phyloP scores from a whole-genome alignment of 2,113 vertebrate species.

The Ammodytes dubius region DNA sequence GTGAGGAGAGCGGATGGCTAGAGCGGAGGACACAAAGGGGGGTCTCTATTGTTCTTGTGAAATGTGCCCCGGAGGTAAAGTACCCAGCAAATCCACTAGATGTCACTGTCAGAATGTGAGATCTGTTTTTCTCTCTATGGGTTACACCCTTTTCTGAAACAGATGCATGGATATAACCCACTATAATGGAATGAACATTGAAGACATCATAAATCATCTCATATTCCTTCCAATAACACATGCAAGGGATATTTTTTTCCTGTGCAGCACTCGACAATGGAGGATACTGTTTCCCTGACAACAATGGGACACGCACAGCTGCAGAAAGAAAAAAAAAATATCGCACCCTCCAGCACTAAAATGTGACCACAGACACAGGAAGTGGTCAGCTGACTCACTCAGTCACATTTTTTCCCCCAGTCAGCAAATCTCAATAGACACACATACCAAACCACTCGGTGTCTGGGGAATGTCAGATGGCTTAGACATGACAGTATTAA shows the following conservation, averaged over 20 bases:
- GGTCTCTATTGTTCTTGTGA: slow-evolving; percentile 79
- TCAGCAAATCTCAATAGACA: slow-evolving; percentile 34
- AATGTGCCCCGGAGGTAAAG: slow-evolving; percentile 53
- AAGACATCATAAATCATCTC: background rate
- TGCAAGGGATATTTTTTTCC: background rate
- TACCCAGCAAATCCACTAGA: slow-evolving; percentile 74
- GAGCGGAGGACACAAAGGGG: slow-evolving; percentile 73
- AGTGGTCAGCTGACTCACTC: slow-evolving; percentile 61
- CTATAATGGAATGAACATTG: background rate
- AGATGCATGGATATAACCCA: background rate
- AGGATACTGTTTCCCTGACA: slow-evolving; percentile 30
- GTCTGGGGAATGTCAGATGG: slow-evolving; percentile 10
- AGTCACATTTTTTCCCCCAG: slow-evolving; percentile 58
- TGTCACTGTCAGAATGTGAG: slow-evolving; percentile 63
- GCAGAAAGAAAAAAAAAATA: background rate
- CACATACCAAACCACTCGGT: background rate
- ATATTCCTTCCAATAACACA: background rate
- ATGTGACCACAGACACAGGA: slow-evolving; percentile 63
- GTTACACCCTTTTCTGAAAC: slow-evolving; percentile 55
- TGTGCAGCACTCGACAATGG: slow-evolving; percentile 23
- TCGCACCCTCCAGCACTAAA: slow-evolving; percentile 20
- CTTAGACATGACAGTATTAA: background rate
- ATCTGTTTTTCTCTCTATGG: slow-evolving; percentile 17
- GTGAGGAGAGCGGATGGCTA: slow-evolving; percentile 56
- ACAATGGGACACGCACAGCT: slow-evolving; percentile 42